Evolutionary conservation across 2,888 invertebrate genomes (phyloP).

Genomic region (Exephanes ischioxanthus): DNA sequence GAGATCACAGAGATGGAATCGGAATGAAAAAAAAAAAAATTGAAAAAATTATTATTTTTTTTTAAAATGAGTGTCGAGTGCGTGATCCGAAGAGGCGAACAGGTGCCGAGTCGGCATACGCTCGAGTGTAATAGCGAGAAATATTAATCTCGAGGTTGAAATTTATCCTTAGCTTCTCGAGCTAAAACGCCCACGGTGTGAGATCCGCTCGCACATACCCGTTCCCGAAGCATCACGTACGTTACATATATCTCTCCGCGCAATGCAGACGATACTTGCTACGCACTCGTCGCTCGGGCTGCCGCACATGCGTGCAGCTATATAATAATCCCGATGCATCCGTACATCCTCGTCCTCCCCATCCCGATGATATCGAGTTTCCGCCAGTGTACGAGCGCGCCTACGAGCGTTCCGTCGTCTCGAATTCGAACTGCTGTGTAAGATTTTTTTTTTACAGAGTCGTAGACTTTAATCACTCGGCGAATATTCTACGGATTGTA

Average conservation of each 20-base stretch:
- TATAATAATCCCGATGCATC: conserved; percentile 40
- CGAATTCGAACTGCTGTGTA: background rate
- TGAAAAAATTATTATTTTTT: background rate
- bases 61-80: background rate
- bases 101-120: background rate
- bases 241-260: background rate
- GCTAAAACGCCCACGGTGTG: conserved; percentile 17
- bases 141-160: conserved; percentile 16
- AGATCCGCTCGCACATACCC: background rate
- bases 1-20: background rate
- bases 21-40: background rate
- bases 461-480: background rate
- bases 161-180: conserved; percentile 7
- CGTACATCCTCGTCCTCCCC: conserved; percentile 26
- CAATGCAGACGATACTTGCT: conserved; percentile 29
- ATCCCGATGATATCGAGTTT: conserved; percentile 36
- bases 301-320: conserved; percentile 2
- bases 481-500: background rate
- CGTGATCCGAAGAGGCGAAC: background rate
- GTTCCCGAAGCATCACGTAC: background rate
- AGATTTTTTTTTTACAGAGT: background rate
- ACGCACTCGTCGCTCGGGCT: conserved; percentile 32
- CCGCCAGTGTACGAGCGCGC: conserved; percentile 26
- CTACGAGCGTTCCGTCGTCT: conserved; percentile 9
- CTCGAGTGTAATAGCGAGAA: conserved; percentile 3